These are phyloP conservation scores for Macaca nemestrina DNA, from an alignment of 2,113 vertebrate species.

Conservation along the genomic window DNA sequence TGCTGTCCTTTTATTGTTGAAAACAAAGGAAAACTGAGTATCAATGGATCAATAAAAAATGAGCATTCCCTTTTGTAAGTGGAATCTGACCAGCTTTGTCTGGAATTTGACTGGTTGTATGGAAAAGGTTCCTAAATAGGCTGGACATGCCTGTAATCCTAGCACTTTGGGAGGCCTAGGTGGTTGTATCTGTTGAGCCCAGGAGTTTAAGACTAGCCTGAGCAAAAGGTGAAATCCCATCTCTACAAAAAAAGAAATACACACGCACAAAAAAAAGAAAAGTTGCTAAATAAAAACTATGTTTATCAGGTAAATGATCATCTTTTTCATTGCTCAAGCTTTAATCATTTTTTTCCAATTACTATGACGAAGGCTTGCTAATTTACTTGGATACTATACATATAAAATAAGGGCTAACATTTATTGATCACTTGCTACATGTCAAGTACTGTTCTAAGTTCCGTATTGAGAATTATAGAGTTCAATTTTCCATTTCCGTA, in stretches of 20 bases:
- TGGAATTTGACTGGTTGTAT: not conserved
- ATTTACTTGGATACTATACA: not conserved
- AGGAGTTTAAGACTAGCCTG: no score
- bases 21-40: conserved; percentile 5
- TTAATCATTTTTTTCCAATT: not conserved
- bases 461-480: not conserved
- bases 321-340: not conserved
- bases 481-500: conserved; percentile 12
- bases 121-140: conserved; percentile 13
- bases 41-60: not conserved
- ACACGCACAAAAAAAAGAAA: not conserved
- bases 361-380: not conserved
- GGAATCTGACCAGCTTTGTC: conserved; percentile 4
- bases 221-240: no score
- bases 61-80: not conserved
- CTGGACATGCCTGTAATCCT: no score
- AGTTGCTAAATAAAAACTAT: conserved; percentile 6
- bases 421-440: not conserved
- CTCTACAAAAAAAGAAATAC: no score
- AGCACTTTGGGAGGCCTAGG: no score
- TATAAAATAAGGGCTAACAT: not conserved
- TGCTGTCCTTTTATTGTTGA: not conserved
- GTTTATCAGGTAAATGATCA: not conserved
- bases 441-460: not conserved
- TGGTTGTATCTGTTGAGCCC: no score